phyloP scores from a whole-genome alignment of 1,140 invertebrate species.

The Drosophila pruinosa region DNA sequence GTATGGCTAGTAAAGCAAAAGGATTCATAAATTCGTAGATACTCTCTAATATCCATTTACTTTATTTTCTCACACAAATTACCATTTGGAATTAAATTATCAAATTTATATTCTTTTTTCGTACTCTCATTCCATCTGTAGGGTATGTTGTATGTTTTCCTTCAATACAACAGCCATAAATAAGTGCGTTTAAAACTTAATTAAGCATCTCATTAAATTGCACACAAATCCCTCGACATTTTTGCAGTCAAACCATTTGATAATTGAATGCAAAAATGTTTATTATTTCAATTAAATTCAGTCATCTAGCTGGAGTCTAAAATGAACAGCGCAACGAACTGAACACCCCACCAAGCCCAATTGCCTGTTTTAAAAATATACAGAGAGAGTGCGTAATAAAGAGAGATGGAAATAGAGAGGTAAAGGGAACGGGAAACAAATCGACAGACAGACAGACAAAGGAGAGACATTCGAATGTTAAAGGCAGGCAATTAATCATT shows the following conservation, averaged over 20 bases:
- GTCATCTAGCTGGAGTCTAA: background rate
- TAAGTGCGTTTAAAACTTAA: conserved; percentile 6
- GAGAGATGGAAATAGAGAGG: background rate
- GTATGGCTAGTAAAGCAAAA: background rate
- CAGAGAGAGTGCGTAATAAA: background rate
- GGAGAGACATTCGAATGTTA: conserved; percentile 21
- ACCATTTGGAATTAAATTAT: background rate
- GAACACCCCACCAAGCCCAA: background rate
- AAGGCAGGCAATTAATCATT: conserved; percentile 52
- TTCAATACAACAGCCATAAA: background rate
- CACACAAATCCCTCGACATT: background rate
- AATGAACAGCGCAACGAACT: background rate
- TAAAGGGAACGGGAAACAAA: background rate
- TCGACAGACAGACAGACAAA: background rate
- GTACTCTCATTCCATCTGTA: no score
- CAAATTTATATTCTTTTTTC: background rate
- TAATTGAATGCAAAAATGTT: conserved; percentile 6
- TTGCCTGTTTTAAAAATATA: no score
- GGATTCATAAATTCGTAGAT: background rate
- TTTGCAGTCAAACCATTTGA: background rate
- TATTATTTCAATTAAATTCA: conserved; percentile 40
- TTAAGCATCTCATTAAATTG: conserved; percentile 12
- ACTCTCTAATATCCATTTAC: no score
- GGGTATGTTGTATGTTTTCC: background rate
- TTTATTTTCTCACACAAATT: no score